phyloP scores from a whole-genome alignment of 2,113 vertebrate genomes.

The Nothocercus julius region DNA sequence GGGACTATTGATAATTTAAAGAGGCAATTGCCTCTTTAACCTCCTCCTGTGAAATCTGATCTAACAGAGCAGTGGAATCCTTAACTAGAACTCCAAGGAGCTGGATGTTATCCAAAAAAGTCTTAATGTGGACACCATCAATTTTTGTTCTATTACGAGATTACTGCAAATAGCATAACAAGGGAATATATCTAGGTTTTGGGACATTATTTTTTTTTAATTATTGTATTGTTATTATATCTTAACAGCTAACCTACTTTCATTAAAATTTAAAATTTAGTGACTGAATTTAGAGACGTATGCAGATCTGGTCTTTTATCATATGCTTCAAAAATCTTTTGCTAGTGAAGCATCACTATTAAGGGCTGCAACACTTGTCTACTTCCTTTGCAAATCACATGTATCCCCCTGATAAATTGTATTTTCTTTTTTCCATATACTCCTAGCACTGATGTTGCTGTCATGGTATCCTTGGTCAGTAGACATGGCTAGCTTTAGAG shows the following conservation, averaged over 20 bases:
- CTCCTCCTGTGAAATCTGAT: slow-evolving; percentile 29
- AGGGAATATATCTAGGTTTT: neutral
- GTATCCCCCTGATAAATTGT: neutral
- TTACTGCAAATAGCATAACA: neutral
- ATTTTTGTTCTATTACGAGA: slow-evolving; percentile 1
- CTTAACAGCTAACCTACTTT: neutral
- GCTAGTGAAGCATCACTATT: neutral
- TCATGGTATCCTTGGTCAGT: neutral
- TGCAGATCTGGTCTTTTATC: neutral
- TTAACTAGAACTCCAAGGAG: slow-evolving; percentile 20
- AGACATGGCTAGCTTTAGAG: neutral
- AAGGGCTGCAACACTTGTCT: neutral
- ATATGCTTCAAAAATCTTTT: neutral
- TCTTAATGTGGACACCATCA: neutral
- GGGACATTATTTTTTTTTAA: neutral
- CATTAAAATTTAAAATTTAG: neutral
- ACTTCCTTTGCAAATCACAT: neutral
- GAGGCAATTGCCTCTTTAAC: slow-evolving; percentile 23
- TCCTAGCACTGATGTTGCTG: neutral
- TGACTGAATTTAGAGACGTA: neutral
- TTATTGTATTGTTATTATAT: neutral
- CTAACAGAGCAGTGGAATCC: neutral
- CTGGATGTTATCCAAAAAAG: neutral
- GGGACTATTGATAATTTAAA: neutral
- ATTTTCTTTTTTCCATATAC: neutral